phyloP scores from a whole-genome alignment of 53 echinoderm and acorn worm genomes.

The Pentamera pediparva region DNA sequence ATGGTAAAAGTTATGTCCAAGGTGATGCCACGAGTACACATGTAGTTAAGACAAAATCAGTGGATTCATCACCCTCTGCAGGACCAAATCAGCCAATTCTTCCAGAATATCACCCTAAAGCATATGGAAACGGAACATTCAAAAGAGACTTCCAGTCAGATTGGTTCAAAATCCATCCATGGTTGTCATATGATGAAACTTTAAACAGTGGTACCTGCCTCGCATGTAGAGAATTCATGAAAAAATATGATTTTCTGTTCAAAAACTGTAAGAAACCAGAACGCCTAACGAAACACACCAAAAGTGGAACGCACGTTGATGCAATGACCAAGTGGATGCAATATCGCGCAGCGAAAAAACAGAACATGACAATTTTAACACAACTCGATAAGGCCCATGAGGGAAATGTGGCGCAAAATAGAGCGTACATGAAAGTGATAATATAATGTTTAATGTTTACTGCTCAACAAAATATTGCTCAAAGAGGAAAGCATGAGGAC shows the following conservation, averaged over 20 bases:
- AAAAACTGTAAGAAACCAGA: constrained; percentile 5
- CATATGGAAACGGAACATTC: constrained; percentile 5
- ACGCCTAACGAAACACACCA: constrained; percentile 12
- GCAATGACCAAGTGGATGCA: constrained; percentile 16
- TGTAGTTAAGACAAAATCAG: constrained; percentile 22
- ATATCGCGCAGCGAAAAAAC: background rate
- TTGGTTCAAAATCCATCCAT: constrained; percentile 3
- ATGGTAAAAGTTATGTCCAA: constrained; percentile 12
- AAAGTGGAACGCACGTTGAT: background rate
- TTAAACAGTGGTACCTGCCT: background rate
- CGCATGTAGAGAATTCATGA: constrained; percentile 16
- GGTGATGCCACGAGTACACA: constrained; percentile 2
- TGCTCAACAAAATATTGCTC: constrained; percentile 19
- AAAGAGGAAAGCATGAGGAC: constrained; percentile 6
- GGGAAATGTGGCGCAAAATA: background rate
- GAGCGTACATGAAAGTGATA: constrained; percentile 1
- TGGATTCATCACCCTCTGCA: constrained; percentile 12
- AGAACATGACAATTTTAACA: constrained; percentile 10
- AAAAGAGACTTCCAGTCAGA: constrained; percentile 9
- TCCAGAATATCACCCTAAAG: background rate
- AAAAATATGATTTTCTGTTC: background rate
- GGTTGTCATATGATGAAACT: constrained; percentile 16
- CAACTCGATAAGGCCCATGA: constrained; percentile 2
- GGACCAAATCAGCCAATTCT: constrained; percentile 4
- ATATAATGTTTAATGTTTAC: constrained; percentile 8